phyloP scores from a whole-genome alignment of 2,888 invertebrate species.

The Cheilosia variabilis region DNA sequence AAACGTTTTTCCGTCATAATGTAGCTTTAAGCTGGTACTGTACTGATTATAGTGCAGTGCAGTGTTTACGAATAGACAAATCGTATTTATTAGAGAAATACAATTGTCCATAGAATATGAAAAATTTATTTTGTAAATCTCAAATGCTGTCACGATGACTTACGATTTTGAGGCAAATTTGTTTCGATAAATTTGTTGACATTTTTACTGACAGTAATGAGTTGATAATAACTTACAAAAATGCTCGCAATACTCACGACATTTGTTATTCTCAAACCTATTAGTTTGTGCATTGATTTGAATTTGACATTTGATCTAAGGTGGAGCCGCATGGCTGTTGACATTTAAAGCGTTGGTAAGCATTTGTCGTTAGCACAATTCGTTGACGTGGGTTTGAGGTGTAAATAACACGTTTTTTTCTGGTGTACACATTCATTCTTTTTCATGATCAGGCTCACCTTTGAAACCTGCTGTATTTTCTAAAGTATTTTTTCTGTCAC shows the following conservation, averaged over 20 bases:
- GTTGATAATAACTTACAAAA: neutral
- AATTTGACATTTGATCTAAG: slow-evolving; percentile 14
- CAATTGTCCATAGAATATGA: neutral
- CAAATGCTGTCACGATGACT: neutral
- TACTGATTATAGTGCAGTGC: no score
- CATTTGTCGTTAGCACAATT: slow-evolving; percentile 9
- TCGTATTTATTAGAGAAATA: neutral
- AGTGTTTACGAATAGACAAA: no score
- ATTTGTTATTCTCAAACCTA: slow-evolving; percentile 15
- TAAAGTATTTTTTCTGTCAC: no score
- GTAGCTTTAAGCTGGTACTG: no score
- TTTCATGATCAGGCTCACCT: no score
- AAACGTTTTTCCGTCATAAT: no score
- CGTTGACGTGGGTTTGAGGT: neutral
- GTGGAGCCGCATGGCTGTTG: slow-evolving; percentile 16
- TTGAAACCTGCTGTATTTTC: no score
- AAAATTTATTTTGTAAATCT: neutral
- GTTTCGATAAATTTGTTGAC: slow-evolving; percentile 33
- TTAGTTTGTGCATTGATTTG: neutral
- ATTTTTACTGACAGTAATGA: slow-evolving; percentile 4
- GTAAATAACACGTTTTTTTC: neutral
- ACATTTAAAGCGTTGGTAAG: slow-evolving; percentile 21
- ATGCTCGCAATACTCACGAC: slow-evolving; percentile 4
- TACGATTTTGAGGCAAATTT: neutral
- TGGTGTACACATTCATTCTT: no score